Percentiles rank a stretch among this genome's conserved stretches.
phyloP scores from a whole-genome alignment of 2,888 invertebrate genomes.

The Arctia plantaginis region DNA sequence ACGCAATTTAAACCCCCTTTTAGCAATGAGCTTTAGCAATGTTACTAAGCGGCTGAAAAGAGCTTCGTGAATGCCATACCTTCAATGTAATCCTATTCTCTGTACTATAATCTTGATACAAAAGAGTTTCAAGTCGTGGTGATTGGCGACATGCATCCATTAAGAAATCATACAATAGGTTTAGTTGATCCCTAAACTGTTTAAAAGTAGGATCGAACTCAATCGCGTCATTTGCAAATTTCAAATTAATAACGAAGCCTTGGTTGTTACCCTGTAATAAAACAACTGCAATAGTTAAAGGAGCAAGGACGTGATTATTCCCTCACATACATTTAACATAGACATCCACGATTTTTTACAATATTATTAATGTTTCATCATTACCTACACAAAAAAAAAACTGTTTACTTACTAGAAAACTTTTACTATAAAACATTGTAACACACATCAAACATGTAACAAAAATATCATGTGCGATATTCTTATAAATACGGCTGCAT shows the following conservation, averaged over 20 bases:
- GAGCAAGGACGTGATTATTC: background rate
- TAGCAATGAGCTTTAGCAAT: no score
- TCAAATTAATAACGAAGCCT: slow-evolving; percentile 89
- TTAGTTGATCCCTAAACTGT: slow-evolving; percentile 90
- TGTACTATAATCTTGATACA: slow-evolving; percentile 88
- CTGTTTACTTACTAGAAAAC: no score
- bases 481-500: no score
- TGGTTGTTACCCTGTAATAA: slow-evolving; percentile 87
- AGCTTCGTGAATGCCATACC: slow-evolving; percentile 51
- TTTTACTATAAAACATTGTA: no score
- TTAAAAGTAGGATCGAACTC: slow-evolving; percentile 92
- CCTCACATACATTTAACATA: background rate
- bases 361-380: no score
- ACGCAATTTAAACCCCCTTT: no score
- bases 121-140: slow-evolving; percentile 92
- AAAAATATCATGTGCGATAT: no score
- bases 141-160: slow-evolving; percentile 90
- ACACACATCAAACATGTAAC: no score
- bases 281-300: background rate
- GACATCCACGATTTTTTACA: no score
- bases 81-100: slow-evolving; percentile 59
- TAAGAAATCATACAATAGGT: slow-evolving; percentile 91
- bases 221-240: slow-evolving; percentile 87
- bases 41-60: no score
- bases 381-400: no score